phyloP scores from a whole-genome alignment of 2,113 vertebrate species.

The Lagopus muta region DNA sequence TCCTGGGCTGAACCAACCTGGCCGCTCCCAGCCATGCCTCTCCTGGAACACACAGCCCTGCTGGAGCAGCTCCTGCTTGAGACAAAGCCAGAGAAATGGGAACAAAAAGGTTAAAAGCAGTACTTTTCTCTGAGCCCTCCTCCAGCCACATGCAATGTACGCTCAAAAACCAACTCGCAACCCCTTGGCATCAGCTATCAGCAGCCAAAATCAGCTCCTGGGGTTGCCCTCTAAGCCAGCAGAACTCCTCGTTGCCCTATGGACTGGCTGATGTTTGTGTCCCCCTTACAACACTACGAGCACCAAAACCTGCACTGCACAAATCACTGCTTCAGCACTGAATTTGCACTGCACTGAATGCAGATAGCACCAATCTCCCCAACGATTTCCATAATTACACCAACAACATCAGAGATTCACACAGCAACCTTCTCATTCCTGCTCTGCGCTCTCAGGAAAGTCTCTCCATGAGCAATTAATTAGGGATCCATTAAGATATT shows the following conservation, averaged over 20 bases:
- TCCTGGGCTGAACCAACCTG: constrained; percentile 89
- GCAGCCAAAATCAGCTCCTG: neutral
- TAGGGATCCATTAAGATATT: constrained; percentile 59
- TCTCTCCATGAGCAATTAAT: constrained; percentile 21
- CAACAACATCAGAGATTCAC: constrained; percentile 20
- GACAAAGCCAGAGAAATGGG: neutral
- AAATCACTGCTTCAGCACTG: neutral
- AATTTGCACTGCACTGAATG: neutral
- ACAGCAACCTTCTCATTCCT: neutral
- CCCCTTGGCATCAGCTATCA: neutral
- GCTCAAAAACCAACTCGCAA: neutral
- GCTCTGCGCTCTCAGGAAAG: constrained; percentile 34
- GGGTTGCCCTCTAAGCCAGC: neutral
- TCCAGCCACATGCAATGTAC: accelerated
- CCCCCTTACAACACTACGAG: neutral
- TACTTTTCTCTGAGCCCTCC: accelerated
- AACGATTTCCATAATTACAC: neutral
- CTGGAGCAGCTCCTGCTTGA: constrained; percentile 83
- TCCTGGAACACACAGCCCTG: constrained; percentile 96
- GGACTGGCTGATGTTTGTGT: neutral
- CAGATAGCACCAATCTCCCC: neutral
- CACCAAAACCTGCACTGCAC: neutral
- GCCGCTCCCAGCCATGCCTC: constrained; percentile 95
- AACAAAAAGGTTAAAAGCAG: accelerated
- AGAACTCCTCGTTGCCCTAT: neutral